phyloP scores from a whole-genome alignment of 1,140 invertebrate species.

The Branchinecta lindahli region DNA sequence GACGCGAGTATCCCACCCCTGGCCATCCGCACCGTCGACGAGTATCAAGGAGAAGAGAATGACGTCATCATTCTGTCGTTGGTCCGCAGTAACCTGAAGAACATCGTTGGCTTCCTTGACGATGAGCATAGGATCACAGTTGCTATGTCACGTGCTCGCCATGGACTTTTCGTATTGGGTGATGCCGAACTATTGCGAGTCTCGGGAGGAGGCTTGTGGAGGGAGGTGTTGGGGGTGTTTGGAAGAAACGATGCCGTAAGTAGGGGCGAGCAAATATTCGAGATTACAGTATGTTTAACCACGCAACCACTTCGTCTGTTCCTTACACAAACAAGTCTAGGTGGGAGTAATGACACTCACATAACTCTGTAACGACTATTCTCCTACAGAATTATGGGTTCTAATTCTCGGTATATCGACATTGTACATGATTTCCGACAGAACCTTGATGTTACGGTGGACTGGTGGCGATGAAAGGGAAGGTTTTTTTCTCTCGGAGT shows the following conservation, averaged over 20 bases:
- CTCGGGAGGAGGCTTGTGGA: constrained; percentile 26
- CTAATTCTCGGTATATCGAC: too few relatives aligned
- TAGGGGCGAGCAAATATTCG: not conserved
- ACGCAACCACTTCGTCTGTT: too few relatives aligned
- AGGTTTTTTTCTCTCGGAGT: too few relatives aligned
- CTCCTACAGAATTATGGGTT: too few relatives aligned
- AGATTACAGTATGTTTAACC: too few relatives aligned
- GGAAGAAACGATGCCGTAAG: constrained; percentile 24
- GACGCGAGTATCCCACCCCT: not conserved
- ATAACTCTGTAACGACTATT: too few relatives aligned
- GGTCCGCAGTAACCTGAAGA: constrained; percentile 34
- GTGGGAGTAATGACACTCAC: too few relatives aligned
- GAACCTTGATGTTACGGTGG: too few relatives aligned
- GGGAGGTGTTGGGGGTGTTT: constrained; percentile 22
- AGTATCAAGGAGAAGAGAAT: constrained; percentile 42
- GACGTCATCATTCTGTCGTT: constrained; percentile 41
- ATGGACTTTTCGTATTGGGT: constrained; percentile 47
- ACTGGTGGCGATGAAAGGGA: too few relatives aligned
- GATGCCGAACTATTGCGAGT: constrained; percentile 44
- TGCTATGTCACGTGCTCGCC: constrained; percentile 38
- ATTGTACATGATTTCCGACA: too few relatives aligned
- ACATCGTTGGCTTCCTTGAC: constrained; percentile 37
- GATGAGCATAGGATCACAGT: constrained; percentile 38
- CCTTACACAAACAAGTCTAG: too few relatives aligned
- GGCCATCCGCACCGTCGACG: constrained; percentile 35